A percentile compares a stretch with the other conserved stretches of the same genome.
Conservation (phyloP, 2,113 vertebrate genomes). For the Heliornis fulica region DNA sequence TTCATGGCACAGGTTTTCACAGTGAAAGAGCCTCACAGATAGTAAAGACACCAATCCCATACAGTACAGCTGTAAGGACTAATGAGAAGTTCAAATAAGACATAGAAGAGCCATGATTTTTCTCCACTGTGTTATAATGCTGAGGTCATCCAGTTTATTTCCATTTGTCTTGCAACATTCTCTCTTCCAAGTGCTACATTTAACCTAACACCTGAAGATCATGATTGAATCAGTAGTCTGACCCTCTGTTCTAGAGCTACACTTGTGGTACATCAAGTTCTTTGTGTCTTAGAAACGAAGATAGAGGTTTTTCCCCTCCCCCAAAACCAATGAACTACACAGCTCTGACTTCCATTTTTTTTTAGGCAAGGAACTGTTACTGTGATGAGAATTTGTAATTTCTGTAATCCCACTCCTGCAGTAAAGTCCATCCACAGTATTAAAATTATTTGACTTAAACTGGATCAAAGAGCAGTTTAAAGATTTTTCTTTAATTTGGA, state of each 20-base stretch:
- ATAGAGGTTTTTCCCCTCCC: background rate
- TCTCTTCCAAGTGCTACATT: background rate
- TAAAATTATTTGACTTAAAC: background rate
- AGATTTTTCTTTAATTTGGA: background rate
- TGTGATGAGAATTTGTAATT: background rate
- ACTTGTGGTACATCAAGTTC: background rate
- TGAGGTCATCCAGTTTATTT: background rate
- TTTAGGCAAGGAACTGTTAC: background rate
- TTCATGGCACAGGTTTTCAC: background rate
- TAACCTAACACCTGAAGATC: background rate
- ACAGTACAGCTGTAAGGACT: background rate
- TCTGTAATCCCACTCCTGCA: background rate
- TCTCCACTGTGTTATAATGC: background rate
- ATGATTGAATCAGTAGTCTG: background rate
- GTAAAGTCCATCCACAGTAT: too few species aligned
- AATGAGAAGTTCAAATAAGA: background rate
- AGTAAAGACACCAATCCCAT: background rate
- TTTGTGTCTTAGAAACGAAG: background rate
- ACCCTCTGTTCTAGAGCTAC: background rate
- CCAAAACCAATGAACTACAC: background rate
- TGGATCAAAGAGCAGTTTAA: too few species aligned
- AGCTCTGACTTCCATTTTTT: background rate
- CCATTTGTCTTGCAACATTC: background rate
- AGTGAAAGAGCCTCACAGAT: background rate
- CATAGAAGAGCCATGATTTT: background rate